Evolutionary conservation across 2,797 vertebrate genomes (phyloP).

Genomic region (Novumbra hubbsi): DNA sequence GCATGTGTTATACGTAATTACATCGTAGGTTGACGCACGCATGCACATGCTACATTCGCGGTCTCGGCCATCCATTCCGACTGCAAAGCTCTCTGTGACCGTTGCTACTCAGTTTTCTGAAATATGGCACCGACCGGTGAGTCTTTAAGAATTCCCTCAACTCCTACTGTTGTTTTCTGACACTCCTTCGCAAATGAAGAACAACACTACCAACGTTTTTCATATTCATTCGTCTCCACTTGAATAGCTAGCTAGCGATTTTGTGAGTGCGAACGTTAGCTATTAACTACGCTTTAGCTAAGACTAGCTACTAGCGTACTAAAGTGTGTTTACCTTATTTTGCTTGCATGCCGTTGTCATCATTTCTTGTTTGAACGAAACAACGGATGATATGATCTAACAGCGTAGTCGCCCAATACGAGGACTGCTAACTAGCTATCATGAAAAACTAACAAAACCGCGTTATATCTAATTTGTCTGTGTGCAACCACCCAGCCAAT

Average conservation of each 20-base stretch:
- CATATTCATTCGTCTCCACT: background rate
- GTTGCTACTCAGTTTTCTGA: constrained; percentile 20
- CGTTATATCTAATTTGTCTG: too few species aligned
- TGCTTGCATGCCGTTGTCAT: too few species aligned
- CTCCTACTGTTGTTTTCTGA: background rate
- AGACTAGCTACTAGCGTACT: background rate
- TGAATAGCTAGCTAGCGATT: background rate
- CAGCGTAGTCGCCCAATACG: too few species aligned
- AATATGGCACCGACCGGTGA: constrained; percentile 69
- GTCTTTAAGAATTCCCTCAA: background rate
- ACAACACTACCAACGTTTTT: background rate
- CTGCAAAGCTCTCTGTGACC: background rate
- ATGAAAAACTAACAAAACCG: too few species aligned
- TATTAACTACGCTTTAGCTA: background rate
- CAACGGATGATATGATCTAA: too few species aligned
- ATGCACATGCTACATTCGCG: background rate
- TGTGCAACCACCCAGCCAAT: too few species aligned
- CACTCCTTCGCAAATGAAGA: background rate
- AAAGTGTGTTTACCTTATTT: too few species aligned
- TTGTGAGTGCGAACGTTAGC: background rate
- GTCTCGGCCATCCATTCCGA: constrained; percentile 4
- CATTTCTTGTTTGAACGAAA: too few species aligned
- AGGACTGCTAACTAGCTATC: too few species aligned
- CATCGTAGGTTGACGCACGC: background rate
- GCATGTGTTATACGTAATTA: background rate